Percentiles rank a stretch among this genome's conserved stretches.
These are phyloP conservation scores for Probosciger aterrimus DNA, from an alignment of 2,113 vertebrate species.

Conservation along the genomic window DNA sequence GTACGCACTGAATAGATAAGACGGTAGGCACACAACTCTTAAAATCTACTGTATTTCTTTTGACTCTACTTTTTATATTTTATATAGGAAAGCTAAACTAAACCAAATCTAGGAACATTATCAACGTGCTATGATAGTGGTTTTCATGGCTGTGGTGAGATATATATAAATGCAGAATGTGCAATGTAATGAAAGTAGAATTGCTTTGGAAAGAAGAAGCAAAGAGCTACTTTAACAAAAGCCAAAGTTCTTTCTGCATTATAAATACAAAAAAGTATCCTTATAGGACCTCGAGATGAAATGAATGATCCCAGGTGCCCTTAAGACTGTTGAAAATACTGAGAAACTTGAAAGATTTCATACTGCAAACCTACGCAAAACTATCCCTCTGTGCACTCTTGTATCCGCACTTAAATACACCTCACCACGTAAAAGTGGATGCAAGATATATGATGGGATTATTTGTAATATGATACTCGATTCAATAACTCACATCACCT, in stretches of 20 bases:
- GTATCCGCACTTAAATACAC: background rate
- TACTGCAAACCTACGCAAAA: background rate
- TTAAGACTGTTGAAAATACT: background rate
- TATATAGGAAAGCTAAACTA: background rate
- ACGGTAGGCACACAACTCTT: background rate
- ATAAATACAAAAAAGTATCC: background rate
- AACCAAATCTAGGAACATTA: background rate
- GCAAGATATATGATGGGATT: background rate
- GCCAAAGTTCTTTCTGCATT: background rate
- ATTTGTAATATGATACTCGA: background rate
- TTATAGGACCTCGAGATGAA: background rate
- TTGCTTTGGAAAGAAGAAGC: background rate
- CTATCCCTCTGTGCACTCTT: background rate
- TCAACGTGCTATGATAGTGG: background rate
- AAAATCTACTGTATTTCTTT: background rate
- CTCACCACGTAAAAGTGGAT: background rate
- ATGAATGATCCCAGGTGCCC: background rate
- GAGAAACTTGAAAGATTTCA: background rate
- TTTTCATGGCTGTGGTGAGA: background rate
- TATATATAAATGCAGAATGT: background rate
- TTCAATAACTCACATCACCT: background rate
- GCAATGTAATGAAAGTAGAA: background rate
- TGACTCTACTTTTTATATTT: background rate
- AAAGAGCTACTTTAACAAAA: background rate
- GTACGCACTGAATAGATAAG: background rate